Evolutionary conservation across 2,113 vertebrate species (phyloP).

Genomic region (Coptodon rendalli): DNA sequence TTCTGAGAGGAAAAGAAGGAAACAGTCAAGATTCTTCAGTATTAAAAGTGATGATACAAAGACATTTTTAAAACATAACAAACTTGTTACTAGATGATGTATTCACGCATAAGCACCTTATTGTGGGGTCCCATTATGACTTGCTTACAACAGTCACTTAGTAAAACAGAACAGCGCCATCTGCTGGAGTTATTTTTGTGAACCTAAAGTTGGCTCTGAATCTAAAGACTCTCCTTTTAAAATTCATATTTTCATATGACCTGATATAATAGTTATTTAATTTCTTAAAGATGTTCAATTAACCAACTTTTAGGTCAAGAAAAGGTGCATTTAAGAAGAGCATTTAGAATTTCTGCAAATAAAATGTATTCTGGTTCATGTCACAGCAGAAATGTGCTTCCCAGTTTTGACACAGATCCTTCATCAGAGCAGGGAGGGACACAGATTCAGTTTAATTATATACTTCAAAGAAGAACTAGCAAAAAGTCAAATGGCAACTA

Average conservation of each 20-base stretch:
- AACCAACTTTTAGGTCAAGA: not conserved
- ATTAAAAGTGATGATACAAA: fast-evolving
- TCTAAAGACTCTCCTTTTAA: not conserved
- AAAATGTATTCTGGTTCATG: not conserved
- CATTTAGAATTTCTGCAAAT: not conserved
- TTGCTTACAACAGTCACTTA: not conserved
- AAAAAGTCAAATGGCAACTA: not conserved
- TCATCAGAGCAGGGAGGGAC: not conserved
- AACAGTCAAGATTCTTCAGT: not conserved
- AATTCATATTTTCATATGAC: not conserved
- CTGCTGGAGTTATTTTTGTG: not conserved
- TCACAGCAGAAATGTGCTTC: not conserved
- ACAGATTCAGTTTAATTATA: not conserved
- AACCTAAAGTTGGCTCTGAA: not conserved
- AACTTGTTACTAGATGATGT: not conserved
- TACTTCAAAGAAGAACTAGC: not conserved
- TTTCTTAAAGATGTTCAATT: not conserved
- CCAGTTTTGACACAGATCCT: not conserved
- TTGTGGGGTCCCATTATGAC: not conserved
- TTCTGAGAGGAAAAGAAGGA: conserved; percentile 62
- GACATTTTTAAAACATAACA: not conserved
- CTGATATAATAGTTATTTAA: not conserved
- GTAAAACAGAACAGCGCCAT: not conserved
- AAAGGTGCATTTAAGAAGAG: not conserved
- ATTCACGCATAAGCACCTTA: not conserved